Conservation (phyloP, 2,888 invertebrate species). For the Cosmorhoe ocellata region DNA sequence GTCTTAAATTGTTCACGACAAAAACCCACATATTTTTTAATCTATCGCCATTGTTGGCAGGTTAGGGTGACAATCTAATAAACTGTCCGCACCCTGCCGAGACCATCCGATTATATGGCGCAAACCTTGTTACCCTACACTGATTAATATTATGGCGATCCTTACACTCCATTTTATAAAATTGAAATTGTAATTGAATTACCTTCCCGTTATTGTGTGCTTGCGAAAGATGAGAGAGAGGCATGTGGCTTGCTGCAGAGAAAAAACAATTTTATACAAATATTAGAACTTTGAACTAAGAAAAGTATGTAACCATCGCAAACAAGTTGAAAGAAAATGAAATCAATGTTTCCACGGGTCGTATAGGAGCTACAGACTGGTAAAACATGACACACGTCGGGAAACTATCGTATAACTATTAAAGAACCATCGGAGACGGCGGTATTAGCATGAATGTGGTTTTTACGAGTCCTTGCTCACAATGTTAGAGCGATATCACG, state of each 20-base stretch:
- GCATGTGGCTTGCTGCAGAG: not conserved
- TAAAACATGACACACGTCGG: conserved; percentile 1
- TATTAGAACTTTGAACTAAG: too few species aligned
- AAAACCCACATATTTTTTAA: conserved; percentile 21
- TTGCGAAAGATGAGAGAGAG: not conserved
- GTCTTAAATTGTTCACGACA: not conserved
- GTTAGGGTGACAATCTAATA: conserved; percentile 80
- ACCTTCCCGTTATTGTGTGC: conserved; percentile 27
- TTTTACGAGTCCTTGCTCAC: conserved; percentile 41
- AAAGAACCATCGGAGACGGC: conserved; percentile 14
- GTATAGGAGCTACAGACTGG: not conserved
- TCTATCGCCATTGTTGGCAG: conserved; percentile 47
- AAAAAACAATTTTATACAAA: too few species aligned
- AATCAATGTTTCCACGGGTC: conserved; percentile 1
- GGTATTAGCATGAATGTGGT: conserved; percentile 32
- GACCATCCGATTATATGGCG: conserved; percentile 75
- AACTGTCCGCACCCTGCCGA: conserved; percentile 72
- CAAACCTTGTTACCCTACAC: conserved; percentile 78
- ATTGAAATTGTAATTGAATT: conserved; percentile 64
- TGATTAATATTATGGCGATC: conserved; percentile 75
- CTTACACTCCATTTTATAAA: conserved; percentile 55
- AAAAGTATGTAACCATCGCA: not conserved
- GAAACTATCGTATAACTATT: conserved; percentile 15
- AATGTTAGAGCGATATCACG: conserved; percentile 10
- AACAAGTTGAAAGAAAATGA: not conserved